These are phyloP conservation scores for Capitella teleta DNA, from an alignment of 1,140 invertebrate species.

Conservation along the genomic window DNA sequence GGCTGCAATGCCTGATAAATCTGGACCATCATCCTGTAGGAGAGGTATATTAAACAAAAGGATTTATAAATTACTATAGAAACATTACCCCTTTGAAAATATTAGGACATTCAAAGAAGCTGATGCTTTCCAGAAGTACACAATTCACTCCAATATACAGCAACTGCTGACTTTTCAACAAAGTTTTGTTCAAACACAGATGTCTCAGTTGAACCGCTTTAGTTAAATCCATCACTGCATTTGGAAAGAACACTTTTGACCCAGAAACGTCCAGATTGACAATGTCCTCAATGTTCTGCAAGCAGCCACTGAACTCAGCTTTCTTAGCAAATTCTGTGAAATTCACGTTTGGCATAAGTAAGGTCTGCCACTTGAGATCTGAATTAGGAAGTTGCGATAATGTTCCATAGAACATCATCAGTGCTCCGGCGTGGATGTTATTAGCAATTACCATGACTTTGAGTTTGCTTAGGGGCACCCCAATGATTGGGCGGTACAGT, in stretches of 20 bases:
- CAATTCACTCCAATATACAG: neutral
- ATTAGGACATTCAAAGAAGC: conserved; percentile 1
- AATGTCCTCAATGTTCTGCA: neutral
- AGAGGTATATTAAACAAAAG: neutral
- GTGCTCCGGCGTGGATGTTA: conserved; percentile 11
- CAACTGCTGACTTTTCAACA: conserved; percentile 3
- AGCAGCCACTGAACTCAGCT: conserved; percentile 3
- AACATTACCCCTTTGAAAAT: neutral
- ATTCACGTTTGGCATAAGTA: conserved; percentile 12
- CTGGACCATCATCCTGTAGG: neutral
- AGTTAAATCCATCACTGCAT: neutral
- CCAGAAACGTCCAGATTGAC: conserved; percentile 8
- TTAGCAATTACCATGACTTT: conserved; percentile 5
- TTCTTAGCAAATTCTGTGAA: conserved; percentile 7
- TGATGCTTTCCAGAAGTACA: neutral
- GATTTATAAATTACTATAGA: neutral
- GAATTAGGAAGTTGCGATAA: conserved; percentile 6
- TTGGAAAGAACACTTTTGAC: conserved; percentile 6
- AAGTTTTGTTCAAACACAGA: neutral
- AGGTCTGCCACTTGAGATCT: conserved; percentile 1
- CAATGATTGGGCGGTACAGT: conserved; percentile 8
- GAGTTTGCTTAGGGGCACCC: neutral
- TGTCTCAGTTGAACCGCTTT: neutral
- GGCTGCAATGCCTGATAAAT: neutral
- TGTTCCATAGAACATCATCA: conserved; percentile 11